Conservation (phyloP, 2,113 vertebrate genomes). For the Choloepus hoffmanni region DNA sequence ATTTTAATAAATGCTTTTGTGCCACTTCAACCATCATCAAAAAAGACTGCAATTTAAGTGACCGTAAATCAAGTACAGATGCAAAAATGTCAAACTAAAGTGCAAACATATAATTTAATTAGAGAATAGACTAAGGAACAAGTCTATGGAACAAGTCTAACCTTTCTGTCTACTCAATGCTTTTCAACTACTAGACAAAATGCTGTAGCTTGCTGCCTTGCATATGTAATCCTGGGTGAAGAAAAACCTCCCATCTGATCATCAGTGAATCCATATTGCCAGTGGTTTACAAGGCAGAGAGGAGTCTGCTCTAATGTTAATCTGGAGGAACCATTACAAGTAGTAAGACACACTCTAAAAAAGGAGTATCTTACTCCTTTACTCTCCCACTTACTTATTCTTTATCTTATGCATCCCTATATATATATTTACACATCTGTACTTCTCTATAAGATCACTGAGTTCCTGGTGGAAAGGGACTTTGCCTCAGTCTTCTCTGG, state of each 20-base stretch:
- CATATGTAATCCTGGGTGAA: neutral
- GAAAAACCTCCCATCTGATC: neutral
- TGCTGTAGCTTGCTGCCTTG: neutral
- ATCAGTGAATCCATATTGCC: neutral
- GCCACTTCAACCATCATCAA: neutral
- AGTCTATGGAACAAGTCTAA: neutral
- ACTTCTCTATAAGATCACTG: neutral
- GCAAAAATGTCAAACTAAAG: neutral
- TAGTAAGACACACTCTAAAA: neutral
- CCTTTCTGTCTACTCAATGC: neutral
- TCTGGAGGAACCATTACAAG: neutral
- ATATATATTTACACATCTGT: neutral
- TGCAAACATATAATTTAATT: neutral
- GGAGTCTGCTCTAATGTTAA: neutral
- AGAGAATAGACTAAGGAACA: neutral
- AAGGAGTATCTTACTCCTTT: too few species aligned
- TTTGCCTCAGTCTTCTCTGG: neutral
- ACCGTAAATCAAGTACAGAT: slow-evolving; percentile 22
- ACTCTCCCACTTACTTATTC: neutral
- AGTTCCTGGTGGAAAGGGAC: neutral
- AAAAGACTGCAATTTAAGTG: neutral
- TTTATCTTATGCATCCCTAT: neutral
- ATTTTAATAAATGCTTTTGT: slow-evolving; percentile 24
- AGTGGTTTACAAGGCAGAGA: neutral
- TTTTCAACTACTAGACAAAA: slow-evolving; percentile 25